Percentiles rank a stretch among this genome's conserved stretches.
These are phyloP conservation scores for Cephus cinctus DNA, from an alignment of 1,140 invertebrate genomes.

Conservation along the genomic window DNA sequence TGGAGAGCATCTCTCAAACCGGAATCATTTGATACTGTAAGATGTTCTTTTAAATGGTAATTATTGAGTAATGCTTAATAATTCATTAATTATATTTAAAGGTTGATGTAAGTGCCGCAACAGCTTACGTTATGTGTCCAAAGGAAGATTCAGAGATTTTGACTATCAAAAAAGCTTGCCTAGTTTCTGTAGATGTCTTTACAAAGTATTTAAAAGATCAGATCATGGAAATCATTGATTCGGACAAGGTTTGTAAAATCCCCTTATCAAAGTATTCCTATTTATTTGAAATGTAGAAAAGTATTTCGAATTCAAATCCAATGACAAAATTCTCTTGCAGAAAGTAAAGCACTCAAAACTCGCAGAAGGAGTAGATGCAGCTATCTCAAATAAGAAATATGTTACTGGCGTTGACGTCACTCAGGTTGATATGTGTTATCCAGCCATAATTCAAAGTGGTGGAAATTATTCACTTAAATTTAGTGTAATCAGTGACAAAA, in stretches of 20 bases:
- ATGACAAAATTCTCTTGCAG: conserved; percentile 62
- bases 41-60: conserved; percentile 11
- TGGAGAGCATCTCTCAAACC: conserved; percentile 80
- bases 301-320: no score
- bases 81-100: conserved; percentile 34
- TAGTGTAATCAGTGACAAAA: conserved; percentile 91
- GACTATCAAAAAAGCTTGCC: conserved; percentile 91
- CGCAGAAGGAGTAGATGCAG: conserved; percentile 90
- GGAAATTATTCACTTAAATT: conserved; percentile 97
- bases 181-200: conserved; percentile 93
- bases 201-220: conserved; percentile 96
- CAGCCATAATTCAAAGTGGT: conserved; percentile 97
- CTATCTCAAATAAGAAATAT: conserved; percentile 92
- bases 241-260: conserved; percentile 74
- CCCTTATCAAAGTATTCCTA: no score
- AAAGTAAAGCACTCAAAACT: conserved; percentile 94
- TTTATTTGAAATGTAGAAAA: no score
- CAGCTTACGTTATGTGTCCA: conserved; percentile 87
- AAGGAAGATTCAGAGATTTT: conserved; percentile 94
- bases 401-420: conserved; percentile 83
- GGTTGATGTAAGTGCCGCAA: conserved; percentile 82
- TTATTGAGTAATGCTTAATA: conserved; percentile 4
- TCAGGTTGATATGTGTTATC: conserved; percentile 96
- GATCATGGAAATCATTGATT: conserved; percentile 98
- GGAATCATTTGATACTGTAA: conserved; percentile 77